Base-by-base conservation (phyloP, 2,797 vertebrate species). In the Typhlichthys eigenmanni region DNA sequence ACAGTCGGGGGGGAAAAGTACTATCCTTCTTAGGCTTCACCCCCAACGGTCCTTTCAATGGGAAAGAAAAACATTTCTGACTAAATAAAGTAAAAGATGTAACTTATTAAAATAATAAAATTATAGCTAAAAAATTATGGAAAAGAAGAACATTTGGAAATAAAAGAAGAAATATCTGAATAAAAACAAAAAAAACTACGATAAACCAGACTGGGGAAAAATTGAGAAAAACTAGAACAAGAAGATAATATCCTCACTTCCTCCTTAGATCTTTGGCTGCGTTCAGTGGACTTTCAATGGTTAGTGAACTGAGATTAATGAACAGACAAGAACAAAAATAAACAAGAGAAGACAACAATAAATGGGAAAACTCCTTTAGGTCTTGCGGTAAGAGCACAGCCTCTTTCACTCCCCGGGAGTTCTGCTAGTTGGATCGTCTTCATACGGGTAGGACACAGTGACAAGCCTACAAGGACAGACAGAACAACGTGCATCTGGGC, bases 401-500 rank as follows among this genome's bases (percentile, higher is more conserved):
- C 70, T 78, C 60, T 46, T 68, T 80, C 66, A 66, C 78, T 86
- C 77, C 68, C 73, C 69, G 59, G 79, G 72, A 76, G 75, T 60
- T 68, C 67, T 64, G 78, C 74, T 11, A 64, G 6, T 80, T 85
- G 85, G 80, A 78, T 83, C 69, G 72, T 90, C 88, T 81, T 89
- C 87, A 88, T 89, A 86, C 57, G 85, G 82, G 70, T 88, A 67
- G 32, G 75, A 75, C 64, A 57, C 69, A 79, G 61, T 74, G 82
- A 80, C 86, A 84, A 90, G 80, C 83, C 89, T 89, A 16, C 2
- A 11, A 2, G 62, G 66, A 6, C 49, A 76, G 32, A 76, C 0
- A 19, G 10, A 79, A 57, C n/a, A 55, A 11, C 5, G 29, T n/a
- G 24, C 29, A 13, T 34, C 11, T n/a, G 29, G 13, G 24, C 29